Base-by-base conservation (phyloP, 2,113 vertebrate genomes). In the Istiophorus platypterus region DNA sequence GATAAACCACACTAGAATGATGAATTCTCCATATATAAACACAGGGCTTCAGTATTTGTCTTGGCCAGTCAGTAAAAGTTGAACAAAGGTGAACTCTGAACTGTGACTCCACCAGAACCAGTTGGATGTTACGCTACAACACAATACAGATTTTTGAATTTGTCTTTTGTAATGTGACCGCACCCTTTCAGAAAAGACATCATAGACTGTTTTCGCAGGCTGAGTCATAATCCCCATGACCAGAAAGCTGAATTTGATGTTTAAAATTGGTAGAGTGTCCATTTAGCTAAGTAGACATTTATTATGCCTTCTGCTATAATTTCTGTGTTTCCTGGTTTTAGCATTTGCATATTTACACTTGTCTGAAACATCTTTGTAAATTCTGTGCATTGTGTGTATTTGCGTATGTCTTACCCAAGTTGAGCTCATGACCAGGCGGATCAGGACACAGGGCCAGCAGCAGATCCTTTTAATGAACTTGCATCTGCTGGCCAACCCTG, bases 401-500 rank as follows among this genome's bases (percentile, higher is more conserved):
- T 83, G 27, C 80, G 52, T 81, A 47, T 83, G 27, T 81, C 47
- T 79, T 3, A 62, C 24, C 37, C 67, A 52, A 88, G 93, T 81
- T 83, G 59, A 91, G 68, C 51, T 86, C 63, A 59, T 84, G 47
- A 95, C 96, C 91, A 91, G 87, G 12, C 93, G 88, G 12, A 34
- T 45, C 18, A 82, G 81, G 37, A 95, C 94, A 65, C 89, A 79
- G 70, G 82, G 6, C 17, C 86, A 63, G 63, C 87, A 81, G 42
- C 86, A 61, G 37, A 54, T 92, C 15, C 86, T 93, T n/a, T 85
- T 90, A 71, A 89, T 99, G 92, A 95, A 96, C 3, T 81, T 99
- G 76, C 98, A 99, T 79, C 95, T 99, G 13, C 95, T 99, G 0
- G 89, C 98, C 77, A 95, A 92, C 72, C 91, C 89, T 0, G 98